A percentile compares a stretch with the other conserved stretches of the same genome.
These are phyloP conservation scores for Ennomos erosarius DNA, from an alignment of 2,888 invertebrate species.

Conservation along the genomic window DNA sequence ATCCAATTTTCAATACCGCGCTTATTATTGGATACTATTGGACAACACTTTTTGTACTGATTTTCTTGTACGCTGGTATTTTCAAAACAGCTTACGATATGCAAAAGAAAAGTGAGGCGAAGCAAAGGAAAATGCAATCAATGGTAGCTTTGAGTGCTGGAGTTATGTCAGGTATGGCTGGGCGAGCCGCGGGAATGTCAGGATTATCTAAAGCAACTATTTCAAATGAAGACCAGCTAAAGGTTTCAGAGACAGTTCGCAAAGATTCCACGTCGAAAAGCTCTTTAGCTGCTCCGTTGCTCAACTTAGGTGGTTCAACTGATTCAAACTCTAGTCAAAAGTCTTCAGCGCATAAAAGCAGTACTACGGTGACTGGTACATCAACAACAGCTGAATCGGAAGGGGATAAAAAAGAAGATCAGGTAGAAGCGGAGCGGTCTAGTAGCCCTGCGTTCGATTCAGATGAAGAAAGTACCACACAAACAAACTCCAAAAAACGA, in stretches of 20 bases:
- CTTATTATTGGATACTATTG: constrained; percentile 98
- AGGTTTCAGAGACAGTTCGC: constrained; percentile 72
- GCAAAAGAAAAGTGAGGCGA: constrained; percentile 98
- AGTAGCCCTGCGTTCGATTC: constrained; percentile 98
- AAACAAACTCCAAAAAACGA: constrained; percentile 85
- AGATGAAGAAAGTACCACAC: constrained; percentile 93
- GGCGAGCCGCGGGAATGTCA: constrained; percentile 94
- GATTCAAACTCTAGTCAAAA: constrained; percentile 87
- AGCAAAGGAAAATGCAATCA: constrained; percentile 97
- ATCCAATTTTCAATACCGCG: constrained; percentile 98
- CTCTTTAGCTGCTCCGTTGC: constrained; percentile 70
- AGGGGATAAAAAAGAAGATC: constrained; percentile 77
- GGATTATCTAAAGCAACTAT: constrained; percentile 92
- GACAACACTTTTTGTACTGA: constrained; percentile 97
- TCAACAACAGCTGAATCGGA: constrained; percentile 83
- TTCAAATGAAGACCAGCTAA: constrained; percentile 89
- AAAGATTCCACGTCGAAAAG: constrained; percentile 73
- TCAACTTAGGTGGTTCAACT: constrained; percentile 76
- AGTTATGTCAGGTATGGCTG: constrained; percentile 96
- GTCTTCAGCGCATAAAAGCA: constrained; percentile 85
- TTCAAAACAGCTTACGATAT: constrained; percentile 98
- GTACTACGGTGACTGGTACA: constrained; percentile 84
- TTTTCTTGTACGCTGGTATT: constrained; percentile 98
- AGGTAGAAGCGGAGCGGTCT: constrained; percentile 90
- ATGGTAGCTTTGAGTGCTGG: constrained; percentile 96